Percentiles rank a stretch among this genome's conserved stretches.
phyloP scores from a whole-genome alignment of 2,888 invertebrate genomes.

The Nephrotoma appendiculata region DNA sequence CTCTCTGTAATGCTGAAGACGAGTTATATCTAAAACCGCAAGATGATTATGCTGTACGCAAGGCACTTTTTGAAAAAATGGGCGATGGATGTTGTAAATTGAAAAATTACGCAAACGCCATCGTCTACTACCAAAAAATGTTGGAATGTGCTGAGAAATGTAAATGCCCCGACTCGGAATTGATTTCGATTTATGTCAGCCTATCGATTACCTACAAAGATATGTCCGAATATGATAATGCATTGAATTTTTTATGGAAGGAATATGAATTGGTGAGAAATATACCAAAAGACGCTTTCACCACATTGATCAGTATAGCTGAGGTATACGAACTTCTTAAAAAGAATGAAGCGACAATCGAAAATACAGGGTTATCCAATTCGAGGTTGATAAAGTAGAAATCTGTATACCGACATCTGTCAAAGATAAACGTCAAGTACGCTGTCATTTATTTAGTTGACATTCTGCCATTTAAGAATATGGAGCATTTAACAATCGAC shows the following conservation, averaged over 20 bases:
- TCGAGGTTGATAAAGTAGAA: too few relatives aligned
- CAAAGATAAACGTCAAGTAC: too few relatives aligned
- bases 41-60: constrained; percentile 40
- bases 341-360: constrained; percentile 44
- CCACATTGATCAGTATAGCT: constrained; percentile 60
- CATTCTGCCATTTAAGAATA: too few relatives aligned
- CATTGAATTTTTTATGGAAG: constrained; percentile 54
- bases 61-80: constrained; percentile 61
- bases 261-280: constrained; percentile 55
- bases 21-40: constrained; percentile 43
- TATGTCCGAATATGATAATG: constrained; percentile 52
- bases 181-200: constrained; percentile 55
- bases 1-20: constrained; percentile 54
- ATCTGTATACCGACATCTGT: too few relatives aligned
- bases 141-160: constrained; percentile 48
- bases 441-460: too few relatives aligned
- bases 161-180: constrained; percentile 38
- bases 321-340: constrained; percentile 49
- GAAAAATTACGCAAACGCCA: constrained; percentile 53
- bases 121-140: constrained; percentile 69
- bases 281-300: constrained; percentile 52
- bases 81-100: constrained; percentile 70
- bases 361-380: too few relatives aligned
- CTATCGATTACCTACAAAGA: constrained; percentile 76
- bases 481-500: too few relatives aligned